These are phyloP conservation scores for Mus musculus DNA, from an alignment of 2,113 vertebrate genomes.

Conservation along the genomic window GRCm39 chr11:24924501-24925000, in stretches of 20 bases:
- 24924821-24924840: constrained; percentile 34
- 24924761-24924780: constrained; percentile 65
- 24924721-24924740: constrained; percentile 64
- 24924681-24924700: constrained; percentile 76
- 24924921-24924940: background rate
- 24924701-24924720: constrained; percentile 62
- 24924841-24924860: constrained; percentile 57
- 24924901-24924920: background rate
- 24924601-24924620: constrained; percentile 74
- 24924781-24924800: constrained; percentile 49
- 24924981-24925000: background rate
- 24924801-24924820: constrained; percentile 45
- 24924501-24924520: constrained; percentile 43
- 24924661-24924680: constrained; percentile 76
- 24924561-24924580: constrained; percentile 72
- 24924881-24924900: constrained; percentile 11
- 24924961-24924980: background rate
- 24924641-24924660: constrained; percentile 73
- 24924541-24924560: constrained; percentile 76
- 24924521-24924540: constrained; percentile 62
- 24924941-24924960: background rate
- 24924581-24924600: constrained; percentile 78
- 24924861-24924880: background rate
- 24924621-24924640: constrained; percentile 75
- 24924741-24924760: constrained; percentile 73